Base-by-base conservation (phyloP, 2,113 vertebrate species). In the Prionailurus bengalensis region DNA sequence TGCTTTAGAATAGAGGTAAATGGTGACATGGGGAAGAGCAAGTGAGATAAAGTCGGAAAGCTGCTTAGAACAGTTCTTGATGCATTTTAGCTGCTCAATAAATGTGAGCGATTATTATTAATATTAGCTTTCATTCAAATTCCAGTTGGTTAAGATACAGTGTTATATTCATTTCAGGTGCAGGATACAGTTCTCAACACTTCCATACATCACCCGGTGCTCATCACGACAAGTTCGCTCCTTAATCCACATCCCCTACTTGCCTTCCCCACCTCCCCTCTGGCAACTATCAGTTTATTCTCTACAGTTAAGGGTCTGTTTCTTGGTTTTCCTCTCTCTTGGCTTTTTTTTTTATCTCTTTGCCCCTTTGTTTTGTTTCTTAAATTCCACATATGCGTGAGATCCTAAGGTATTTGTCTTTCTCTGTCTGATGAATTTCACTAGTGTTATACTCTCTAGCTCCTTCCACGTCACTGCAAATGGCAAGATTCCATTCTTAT, bases 201-300 rank as follows among this genome's bases (percentile, higher is more conserved):
- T 29, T 76, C 27, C 42, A 12, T 17, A 9, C 73, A 4, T 29
- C n/a, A 23, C 19, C 68, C 0, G 1, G n/a, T 0, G 7, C 42
- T 29, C 73, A 45, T 16, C 73, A 29, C 3, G 3, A 45, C 42
- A 48, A 27, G 25, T 45, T 14, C 1, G 0, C 13, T 45, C 13
- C 25, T 45, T 76, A 42, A 15, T 42, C 73, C 42, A 27, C 73
- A 15, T 76, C 25, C 7, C 42, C 25, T 1, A 4, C 15, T 16
- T 8, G 7, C 15, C 25, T 42, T 6, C 7, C 27, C 73, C 25
- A 3, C 25, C 25, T 45, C 25, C 73, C 23, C 39, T 45, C 25
- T 7, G 39, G 12, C 7, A 12, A 45, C 73, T 12, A 25, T 45
- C 73, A 45, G 73, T 27, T 25, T 13, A 5, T 16, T 76, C 71